A percentile compares a stretch with the other conserved stretches of the same genome.
These are phyloP conservation scores for Helleia helle DNA, from an alignment of 2,888 invertebrate genomes.

Conservation along the genomic window DNA sequence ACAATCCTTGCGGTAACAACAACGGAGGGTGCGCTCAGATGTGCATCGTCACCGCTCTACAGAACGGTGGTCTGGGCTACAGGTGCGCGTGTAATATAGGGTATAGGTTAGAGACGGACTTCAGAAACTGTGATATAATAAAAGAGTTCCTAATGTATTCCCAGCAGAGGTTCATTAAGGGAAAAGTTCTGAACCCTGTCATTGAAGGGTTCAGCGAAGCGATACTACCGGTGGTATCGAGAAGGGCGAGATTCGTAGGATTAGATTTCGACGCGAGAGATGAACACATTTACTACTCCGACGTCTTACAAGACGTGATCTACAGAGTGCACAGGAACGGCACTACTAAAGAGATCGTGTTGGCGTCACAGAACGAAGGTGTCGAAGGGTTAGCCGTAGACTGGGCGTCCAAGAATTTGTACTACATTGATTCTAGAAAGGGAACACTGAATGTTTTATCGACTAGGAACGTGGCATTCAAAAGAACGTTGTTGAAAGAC, in stretches of 20 bases:
- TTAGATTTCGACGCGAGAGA: slow-evolving; percentile 94
- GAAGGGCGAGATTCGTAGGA: slow-evolving; percentile 94
- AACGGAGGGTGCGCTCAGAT: slow-evolving; percentile 95
- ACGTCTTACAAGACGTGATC: slow-evolving; percentile 96
- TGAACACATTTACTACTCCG: slow-evolving; percentile 96
- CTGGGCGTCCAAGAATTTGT: slow-evolving; percentile 96
- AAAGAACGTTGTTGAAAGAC: slow-evolving; percentile 88
- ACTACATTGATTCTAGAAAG: slow-evolving; percentile 95
- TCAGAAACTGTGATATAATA: slow-evolving; percentile 86
- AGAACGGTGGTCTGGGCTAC: slow-evolving; percentile 83
- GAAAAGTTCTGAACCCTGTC: slow-evolving; percentile 90
- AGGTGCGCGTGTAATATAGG: slow-evolving; percentile 95
- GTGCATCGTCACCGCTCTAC: slow-evolving; percentile 90
- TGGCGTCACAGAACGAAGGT: slow-evolving; percentile 97
- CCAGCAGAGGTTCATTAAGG: slow-evolving; percentile 96
- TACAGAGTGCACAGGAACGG: slow-evolving; percentile 87
- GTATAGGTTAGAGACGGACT: slow-evolving; percentile 81
- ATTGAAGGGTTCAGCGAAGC: slow-evolving; percentile 95
- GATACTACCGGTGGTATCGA: slow-evolving; percentile 93
- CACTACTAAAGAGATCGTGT: slow-evolving; percentile 87
- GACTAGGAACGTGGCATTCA: slow-evolving; percentile 87
- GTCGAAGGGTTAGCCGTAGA: slow-evolving; percentile 96
- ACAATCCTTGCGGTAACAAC: slow-evolving; percentile 89
- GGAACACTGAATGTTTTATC: slow-evolving; percentile 95
- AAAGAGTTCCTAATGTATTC: slow-evolving; percentile 95